These are phyloP conservation scores for Orestias chungarensis DNA, from an alignment of 2,797 vertebrate species.

Conservation along the genomic window DNA sequence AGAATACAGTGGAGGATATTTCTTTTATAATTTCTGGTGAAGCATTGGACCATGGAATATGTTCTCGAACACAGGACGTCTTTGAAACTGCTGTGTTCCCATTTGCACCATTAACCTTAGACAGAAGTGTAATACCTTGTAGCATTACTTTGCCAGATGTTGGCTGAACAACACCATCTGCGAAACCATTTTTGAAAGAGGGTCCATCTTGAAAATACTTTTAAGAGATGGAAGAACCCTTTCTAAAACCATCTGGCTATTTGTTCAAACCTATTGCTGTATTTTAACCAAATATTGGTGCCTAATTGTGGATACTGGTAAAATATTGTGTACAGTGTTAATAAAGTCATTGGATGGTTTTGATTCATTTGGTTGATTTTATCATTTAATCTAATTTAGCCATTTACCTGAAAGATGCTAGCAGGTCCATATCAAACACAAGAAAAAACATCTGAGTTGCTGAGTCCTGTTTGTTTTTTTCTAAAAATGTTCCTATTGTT, in stretches of 20 bases:
- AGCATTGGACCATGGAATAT: background rate
- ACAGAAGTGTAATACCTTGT: background rate
- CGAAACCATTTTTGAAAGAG: background rate
- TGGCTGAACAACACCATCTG: background rate
- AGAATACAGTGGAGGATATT: background rate
- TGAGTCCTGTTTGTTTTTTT: background rate
- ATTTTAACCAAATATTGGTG: background rate
- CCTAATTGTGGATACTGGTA: background rate
- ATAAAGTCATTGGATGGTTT: background rate
- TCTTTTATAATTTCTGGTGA: background rate
- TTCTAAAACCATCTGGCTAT: background rate
- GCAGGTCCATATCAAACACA: background rate
- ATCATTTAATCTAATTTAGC: background rate
- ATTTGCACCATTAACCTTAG: slow-evolving; percentile 1
- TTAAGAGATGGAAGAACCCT: background rate
- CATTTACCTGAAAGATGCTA: too few relatives aligned
- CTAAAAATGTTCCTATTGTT: background rate
- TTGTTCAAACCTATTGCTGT: background rate
- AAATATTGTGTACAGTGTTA: background rate
- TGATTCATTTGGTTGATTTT: background rate
- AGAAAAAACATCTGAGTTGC: background rate
- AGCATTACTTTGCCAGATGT: slow-evolving; percentile 8
- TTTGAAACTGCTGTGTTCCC: slow-evolving; percentile 2
- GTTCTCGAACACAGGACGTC: slow-evolving; percentile 4
- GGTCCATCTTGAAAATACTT: background rate